phyloP scores from a whole-genome alignment of 2,888 invertebrate species.

The Eilema sororculum region DNA sequence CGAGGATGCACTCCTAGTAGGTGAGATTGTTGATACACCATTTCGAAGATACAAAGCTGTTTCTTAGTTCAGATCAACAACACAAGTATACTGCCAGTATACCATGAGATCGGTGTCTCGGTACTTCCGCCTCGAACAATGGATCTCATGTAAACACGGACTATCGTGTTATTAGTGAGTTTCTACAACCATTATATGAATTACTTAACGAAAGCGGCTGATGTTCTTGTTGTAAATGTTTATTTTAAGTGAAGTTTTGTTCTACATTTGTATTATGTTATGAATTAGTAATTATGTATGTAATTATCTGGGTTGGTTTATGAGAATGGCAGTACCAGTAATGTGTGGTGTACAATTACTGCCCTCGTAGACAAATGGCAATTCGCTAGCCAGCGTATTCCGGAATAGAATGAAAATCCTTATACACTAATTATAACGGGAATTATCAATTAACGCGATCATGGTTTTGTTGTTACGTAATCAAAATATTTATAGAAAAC shows the following conservation, averaged over 20 bases:
- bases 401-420: too few species aligned
- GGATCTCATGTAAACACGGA: background rate
- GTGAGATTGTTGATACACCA: background rate
- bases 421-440: too few species aligned
- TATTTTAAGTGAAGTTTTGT: background rate
- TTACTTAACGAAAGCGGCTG: background rate
- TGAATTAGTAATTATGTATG: background rate
- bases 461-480: too few species aligned
- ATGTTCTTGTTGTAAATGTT: background rate
- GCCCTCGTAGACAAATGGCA: too few species aligned
- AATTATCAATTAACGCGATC: too few species aligned
- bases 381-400: too few species aligned
- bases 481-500: too few species aligned
- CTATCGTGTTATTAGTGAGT: background rate
- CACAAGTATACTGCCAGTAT: background rate
- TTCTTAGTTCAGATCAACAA: background rate
- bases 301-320: background rate
- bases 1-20: too few species aligned
- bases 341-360: too few species aligned
- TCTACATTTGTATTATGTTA: background rate
- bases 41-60: background rate
- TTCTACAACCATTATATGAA: background rate
- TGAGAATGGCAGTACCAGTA: background rate
- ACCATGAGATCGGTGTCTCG: background rate
- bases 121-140: constrained; percentile 7